These are phyloP conservation scores for Silurus glanis DNA, from an alignment of 2,113 vertebrate species.

Conservation along the genomic window DNA sequence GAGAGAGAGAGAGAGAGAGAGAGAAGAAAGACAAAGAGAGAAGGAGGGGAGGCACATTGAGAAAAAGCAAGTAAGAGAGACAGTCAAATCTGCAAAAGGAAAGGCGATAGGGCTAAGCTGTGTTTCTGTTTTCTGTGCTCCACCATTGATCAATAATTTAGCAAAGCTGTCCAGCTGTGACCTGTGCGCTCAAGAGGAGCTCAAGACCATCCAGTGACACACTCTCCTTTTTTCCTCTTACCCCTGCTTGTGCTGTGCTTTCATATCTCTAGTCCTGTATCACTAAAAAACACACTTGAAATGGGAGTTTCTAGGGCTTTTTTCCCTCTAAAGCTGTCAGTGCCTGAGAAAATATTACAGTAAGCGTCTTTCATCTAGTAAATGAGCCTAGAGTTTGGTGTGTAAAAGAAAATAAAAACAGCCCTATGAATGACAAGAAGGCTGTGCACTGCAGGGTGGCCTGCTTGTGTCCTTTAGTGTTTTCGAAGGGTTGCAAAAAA, in stretches of 20 bases:
- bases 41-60: conserved; percentile 46
- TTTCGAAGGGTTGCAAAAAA: conserved; percentile 25
- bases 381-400: conserved; percentile 57
- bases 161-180: conserved; percentile 70
- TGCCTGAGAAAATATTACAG: conserved; percentile 60
- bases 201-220: conserved; percentile 61
- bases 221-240: conserved; percentile 53
- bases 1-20: conserved; percentile 42
- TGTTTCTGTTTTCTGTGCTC: conserved; percentile 76
- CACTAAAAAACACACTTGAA: conserved; percentile 56
- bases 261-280: conserved; percentile 53
- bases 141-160: conserved; percentile 81
- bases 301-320: conserved; percentile 38
- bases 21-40: neutral
- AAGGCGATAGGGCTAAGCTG: conserved; percentile 74
- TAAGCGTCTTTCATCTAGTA: conserved; percentile 65
- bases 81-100: neutral
- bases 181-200: conserved; percentile 62
- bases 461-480: conserved; percentile 46
- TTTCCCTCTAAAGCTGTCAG: conserved; percentile 53
- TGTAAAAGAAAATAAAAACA: conserved; percentile 42
- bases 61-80: conserved; percentile 47
- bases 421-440: conserved; percentile 58
- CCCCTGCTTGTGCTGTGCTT: conserved; percentile 57
- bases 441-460: conserved; percentile 57